A percentile compares a stretch with the other conserved stretches of the same genome.
phyloP scores from a whole-genome alignment of 1,140 invertebrate species.

The Linepithema humile region DNA sequence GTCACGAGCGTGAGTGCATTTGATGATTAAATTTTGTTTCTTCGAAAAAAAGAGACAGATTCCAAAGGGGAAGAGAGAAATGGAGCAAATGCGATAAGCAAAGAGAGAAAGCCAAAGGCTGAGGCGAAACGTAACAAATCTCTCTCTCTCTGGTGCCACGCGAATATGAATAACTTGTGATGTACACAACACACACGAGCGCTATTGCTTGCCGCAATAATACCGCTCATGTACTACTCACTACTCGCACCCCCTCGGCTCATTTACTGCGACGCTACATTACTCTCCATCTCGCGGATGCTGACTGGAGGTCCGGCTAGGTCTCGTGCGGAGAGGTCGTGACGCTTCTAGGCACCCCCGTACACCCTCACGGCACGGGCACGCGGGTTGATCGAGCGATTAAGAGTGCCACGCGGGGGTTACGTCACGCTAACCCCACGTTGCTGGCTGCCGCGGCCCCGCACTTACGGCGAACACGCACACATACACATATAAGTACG shows the following conservation, averaged over 20 bases:
- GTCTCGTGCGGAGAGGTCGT: slow-evolving; percentile 18
- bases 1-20: not conserved
- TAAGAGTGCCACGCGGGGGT: slow-evolving; percentile 38
- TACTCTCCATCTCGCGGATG: slow-evolving; percentile 7
- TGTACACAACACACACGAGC: not conserved
- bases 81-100: not conserved
- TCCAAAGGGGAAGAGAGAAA: not conserved
- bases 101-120: not conserved
- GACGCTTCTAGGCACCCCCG: not conserved
- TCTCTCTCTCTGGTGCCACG: not conserved
- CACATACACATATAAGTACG: not conserved
- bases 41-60: not conserved
- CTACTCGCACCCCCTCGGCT: not conserved
- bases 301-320: not conserved
- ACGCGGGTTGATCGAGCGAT: slow-evolving; percentile 33
- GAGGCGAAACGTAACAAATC: not conserved
- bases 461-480: not conserved
- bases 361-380: slow-evolving; percentile 6
- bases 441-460: slow-evolving; percentile 20
- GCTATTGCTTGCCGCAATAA: not conserved
- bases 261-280: slow-evolving; percentile 21
- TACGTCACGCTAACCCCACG: slow-evolving; percentile 25
- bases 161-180: not conserved
- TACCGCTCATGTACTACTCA: not conserved
- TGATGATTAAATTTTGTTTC: not conserved